Conservation (phyloP, 1,140 invertebrate genomes). For the Drosophila equinoxialis region DNA sequence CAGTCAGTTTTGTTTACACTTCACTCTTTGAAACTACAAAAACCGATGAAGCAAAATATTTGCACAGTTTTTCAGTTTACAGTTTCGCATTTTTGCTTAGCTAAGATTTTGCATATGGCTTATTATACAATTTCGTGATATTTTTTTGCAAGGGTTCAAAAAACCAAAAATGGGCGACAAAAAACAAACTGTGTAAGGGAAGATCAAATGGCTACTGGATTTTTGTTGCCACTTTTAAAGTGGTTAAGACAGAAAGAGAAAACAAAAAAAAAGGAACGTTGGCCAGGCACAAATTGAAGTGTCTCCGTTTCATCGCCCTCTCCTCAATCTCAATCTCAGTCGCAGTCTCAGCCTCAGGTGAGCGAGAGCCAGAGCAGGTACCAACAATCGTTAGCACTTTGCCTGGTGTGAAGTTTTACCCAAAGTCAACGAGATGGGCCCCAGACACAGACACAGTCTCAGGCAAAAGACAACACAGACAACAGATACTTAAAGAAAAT, state of each 20-base stretch:
- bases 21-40: constrained; percentile 38
- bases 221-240: constrained; percentile 14
- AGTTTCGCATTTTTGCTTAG: constrained; percentile 32
- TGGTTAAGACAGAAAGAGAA: background rate
- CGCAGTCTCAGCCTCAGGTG: constrained; percentile 2
- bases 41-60: constrained; percentile 36
- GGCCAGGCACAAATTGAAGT: constrained; percentile 30
- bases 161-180: background rate
- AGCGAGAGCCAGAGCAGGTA: constrained; percentile 60
- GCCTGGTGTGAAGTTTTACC: constrained; percentile 62
- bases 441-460: constrained; percentile 12
- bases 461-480: constrained; percentile 19
- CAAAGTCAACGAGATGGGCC: constrained; percentile 49
- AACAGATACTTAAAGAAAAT: background rate
- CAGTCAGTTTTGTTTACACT: constrained; percentile 2
- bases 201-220: constrained; percentile 15
- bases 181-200: background rate
- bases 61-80: constrained; percentile 31
- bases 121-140: too few relatives aligned
- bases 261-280: background rate
- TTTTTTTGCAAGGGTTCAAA: too few relatives aligned
- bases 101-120: background rate
- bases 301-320: constrained; percentile 35
- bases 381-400: constrained; percentile 71
- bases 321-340: background rate